A percentile compares a stretch with the other conserved stretches of the same genome.
These are phyloP conservation scores for Muraenolepis orangiensis DNA, from an alignment of 2,797 vertebrate genomes.

Conservation along the genomic window DNA sequence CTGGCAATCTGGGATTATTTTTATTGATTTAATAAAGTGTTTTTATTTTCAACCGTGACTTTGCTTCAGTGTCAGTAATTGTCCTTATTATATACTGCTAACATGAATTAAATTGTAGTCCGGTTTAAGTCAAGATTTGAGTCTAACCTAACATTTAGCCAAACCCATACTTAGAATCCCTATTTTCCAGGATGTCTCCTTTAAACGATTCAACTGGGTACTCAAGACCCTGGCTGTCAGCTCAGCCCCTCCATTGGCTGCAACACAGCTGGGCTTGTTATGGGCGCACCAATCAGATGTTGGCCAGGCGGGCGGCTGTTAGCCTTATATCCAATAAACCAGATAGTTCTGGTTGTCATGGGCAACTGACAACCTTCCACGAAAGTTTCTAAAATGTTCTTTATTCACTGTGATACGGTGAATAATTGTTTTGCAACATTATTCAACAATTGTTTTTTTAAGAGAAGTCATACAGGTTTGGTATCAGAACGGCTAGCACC, in stretches of 20 bases:
- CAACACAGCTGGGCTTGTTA: not conserved
- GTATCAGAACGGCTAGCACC: not conserved
- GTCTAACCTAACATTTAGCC: not conserved
- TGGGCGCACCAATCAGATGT: not conserved
- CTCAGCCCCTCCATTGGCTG: not conserved
- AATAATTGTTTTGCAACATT: not conserved
- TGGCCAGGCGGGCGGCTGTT: not conserved
- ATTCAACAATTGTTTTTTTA: not conserved
- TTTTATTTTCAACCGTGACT: conserved; percentile 77
- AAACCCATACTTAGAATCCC: not conserved
- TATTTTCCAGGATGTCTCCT: not conserved
- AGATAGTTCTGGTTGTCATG: not conserved
- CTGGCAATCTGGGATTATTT: conserved; percentile 84
- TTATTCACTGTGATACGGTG: not conserved
- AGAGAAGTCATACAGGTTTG: not conserved
- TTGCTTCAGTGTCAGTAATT: conserved; percentile 44
- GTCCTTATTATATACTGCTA: not conserved
- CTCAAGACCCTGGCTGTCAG: not conserved
- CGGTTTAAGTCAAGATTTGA: too few relatives aligned
- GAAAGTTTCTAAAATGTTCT: not conserved
- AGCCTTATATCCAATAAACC: not conserved
- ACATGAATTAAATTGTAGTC: not conserved
- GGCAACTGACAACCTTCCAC: not conserved
- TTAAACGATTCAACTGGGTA: not conserved
- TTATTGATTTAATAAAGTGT: conserved; percentile 82